A percentile compares a stretch with the other conserved stretches of the same genome.
Evolutionary conservation across 2,113 vertebrate genomes (phyloP).

Genomic region (Syrmaticus mikado): DNA sequence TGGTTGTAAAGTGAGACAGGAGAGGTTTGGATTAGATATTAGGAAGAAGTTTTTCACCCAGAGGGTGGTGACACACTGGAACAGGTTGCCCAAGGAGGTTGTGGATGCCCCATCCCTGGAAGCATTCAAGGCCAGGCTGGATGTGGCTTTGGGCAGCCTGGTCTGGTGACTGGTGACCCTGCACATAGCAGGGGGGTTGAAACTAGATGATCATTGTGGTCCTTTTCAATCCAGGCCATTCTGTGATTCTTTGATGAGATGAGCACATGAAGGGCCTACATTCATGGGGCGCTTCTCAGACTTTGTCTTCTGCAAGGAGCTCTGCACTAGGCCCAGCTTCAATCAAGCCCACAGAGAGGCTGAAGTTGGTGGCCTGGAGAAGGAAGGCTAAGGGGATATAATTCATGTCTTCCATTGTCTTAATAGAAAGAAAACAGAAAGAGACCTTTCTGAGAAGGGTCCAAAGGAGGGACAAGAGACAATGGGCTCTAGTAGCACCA

Average conservation of each 20-base stretch:
- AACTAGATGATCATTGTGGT: too few relatives aligned
- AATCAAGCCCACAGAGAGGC: not conserved
- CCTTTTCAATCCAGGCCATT: too few relatives aligned
- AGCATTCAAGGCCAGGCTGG: too few relatives aligned
- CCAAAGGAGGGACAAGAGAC: not conserved
- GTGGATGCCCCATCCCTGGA: too few relatives aligned
- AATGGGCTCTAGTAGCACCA: not conserved
- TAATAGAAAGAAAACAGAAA: not conserved
- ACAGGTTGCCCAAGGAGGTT: too few relatives aligned
- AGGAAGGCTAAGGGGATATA: not conserved
- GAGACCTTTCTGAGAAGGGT: not conserved
- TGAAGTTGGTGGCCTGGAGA: not conserved
- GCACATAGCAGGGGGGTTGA: too few relatives aligned
- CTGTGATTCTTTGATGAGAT: not conserved
- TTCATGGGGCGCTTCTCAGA: not conserved
- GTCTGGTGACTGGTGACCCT: too few relatives aligned
- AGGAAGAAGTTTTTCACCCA: too few relatives aligned
- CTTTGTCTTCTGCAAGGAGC: not conserved
- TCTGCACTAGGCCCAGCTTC: not conserved
- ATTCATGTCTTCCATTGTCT: not conserved
- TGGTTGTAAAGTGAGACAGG: too few relatives aligned
- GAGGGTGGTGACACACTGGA: too few relatives aligned
- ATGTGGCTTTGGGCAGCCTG: too few relatives aligned
- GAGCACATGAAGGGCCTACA: fast-evolving
- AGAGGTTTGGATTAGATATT: too few relatives aligned